A percentile compares a stretch with the other conserved stretches of the same genome.
Conservation (phyloP, 2,797 vertebrate genomes). For the Miichthys miiuy region DNA sequence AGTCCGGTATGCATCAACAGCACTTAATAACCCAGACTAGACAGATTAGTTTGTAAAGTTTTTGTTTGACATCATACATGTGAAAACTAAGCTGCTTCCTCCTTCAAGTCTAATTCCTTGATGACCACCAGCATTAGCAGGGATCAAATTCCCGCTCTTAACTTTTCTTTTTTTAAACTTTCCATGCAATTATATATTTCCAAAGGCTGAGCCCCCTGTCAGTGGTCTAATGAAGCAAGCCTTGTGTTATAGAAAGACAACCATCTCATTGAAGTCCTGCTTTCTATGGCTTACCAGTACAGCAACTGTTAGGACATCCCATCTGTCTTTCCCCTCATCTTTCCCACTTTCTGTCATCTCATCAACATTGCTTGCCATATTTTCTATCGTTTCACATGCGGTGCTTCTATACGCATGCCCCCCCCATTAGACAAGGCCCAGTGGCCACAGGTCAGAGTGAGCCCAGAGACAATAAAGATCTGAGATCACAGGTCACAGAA, state of each 20-base stretch:
- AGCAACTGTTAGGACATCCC: conserved; percentile 41
- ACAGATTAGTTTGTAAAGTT: conserved; percentile 2
- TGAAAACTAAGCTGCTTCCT: conserved; percentile 22
- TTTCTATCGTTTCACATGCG: conserved; percentile 59
- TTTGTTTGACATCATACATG: conserved; percentile 20
- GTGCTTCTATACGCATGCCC: conserved; percentile 64
- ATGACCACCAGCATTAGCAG: conserved; percentile 12
- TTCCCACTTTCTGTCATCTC: conserved; percentile 59
- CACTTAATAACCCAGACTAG: conserved; percentile 4
- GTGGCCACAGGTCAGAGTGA: conserved; percentile 68
- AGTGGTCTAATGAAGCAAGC: conserved; percentile 50
- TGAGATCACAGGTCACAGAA: conserved; percentile 67
- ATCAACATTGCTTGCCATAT: conserved; percentile 54
- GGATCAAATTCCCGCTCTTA: conserved; percentile 26
- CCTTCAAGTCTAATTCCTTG: conserved; percentile 31
- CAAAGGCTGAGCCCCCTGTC: conserved; percentile 16
- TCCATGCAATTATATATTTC: conserved; percentile 55
- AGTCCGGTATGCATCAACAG: background rate
- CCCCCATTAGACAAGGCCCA: conserved; percentile 65
- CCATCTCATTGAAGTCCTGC: conserved; percentile 55
- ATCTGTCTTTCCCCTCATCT: conserved; percentile 41
- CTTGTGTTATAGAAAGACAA: conserved; percentile 49
- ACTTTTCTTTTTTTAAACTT: conserved; percentile 21
- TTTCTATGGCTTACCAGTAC: conserved; percentile 37
- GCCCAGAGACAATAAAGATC: conserved; percentile 62